Evolutionary conservation across 2,888 invertebrate genomes (phyloP).

Genomic region (Polydrusus cervinus): DNA sequence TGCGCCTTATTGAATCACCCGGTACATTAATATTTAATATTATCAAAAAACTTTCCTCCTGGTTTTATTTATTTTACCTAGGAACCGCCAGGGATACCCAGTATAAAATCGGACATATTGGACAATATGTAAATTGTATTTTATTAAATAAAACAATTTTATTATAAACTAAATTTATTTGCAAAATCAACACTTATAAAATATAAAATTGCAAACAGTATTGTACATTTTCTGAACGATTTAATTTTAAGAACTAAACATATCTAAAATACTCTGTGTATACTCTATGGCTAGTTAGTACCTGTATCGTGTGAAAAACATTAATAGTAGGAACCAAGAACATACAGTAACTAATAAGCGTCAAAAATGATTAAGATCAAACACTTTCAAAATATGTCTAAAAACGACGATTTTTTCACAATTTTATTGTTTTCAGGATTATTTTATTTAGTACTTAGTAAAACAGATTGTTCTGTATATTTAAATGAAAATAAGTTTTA

Average conservation of each 20-base stretch:
- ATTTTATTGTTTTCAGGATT: no score
- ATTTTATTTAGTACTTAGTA: no score
- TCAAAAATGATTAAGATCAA: background rate
- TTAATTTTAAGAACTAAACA: conserved; percentile 8
- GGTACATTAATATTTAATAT: no score
- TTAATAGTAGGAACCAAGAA: conserved; percentile 21
- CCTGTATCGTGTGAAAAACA: conserved; percentile 19
- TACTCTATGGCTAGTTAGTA: conserved; percentile 19
- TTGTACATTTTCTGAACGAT: conserved; percentile 13
- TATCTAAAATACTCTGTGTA: conserved; percentile 16
- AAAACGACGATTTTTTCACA: background rate
- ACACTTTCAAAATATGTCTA: conserved; percentile 1
- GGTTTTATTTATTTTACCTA: no score
- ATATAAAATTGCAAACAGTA: conserved; percentile 37
- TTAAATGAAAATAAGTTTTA: no score
- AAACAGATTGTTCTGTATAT: no score
- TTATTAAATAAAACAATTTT: background rate
- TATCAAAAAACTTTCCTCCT: no score
- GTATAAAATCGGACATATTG: no score
- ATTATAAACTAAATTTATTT: conserved; percentile 38
- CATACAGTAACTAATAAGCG: background rate
- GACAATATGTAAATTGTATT: no score
- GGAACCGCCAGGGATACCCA: no score
- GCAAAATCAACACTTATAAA: conserved; percentile 45
- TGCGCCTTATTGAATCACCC: no score